Evolutionary conservation across 2,113 vertebrate species (phyloP), one percentile per base, ranked within the genome.

Genomic region (Eleginops maclovinus): DNA sequence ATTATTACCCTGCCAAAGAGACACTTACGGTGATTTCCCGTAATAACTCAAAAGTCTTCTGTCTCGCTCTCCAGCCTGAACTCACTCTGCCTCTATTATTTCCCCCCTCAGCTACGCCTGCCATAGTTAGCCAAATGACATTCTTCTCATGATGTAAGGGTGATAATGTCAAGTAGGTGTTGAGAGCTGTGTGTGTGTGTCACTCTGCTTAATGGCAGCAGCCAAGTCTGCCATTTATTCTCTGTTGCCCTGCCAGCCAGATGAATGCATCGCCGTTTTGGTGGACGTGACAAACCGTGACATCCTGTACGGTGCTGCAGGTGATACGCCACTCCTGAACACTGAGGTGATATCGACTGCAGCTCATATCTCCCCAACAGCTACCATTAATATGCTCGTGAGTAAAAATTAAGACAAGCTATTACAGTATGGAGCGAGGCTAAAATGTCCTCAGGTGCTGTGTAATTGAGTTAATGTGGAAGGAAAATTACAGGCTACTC

Each of bases 91-190:
- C 63, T 59, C 67, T 69, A 72, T 88, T 81, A 81, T 82, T 60
- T 55, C 43, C 60, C 73, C 54, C 51, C 62, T 75, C 83, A 77
- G 89, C 75, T 76, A 64, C 31, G 64, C 82, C 88, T 74, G 76
- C 75, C 74, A 67, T 74, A 87, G 84, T 90, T 89, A 88, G 77
- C 73, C 81, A 85, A 89, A 90, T 85, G 70, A 83, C 86, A 88
- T 87, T 83, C 77, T 87, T 78, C 83, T 79, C 82, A 80, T 81
- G 87, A 88, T 85, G 82, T 86, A 83, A 56, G 73, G 83, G 84
- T 85, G 77, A 86, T 86, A 80, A 89, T 87, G 85, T 91, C 89
- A 87, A 88, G 89, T 82, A 89, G 84, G 88, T 88, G 78, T 77
- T 36, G 68, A 87, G 84, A 80, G 86, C 63, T 44, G 69, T 28